Percentiles rank a stretch among this genome's conserved stretches.
Conservation (phyloP, 2,797 vertebrate species). For the Esox lucius region DNA sequence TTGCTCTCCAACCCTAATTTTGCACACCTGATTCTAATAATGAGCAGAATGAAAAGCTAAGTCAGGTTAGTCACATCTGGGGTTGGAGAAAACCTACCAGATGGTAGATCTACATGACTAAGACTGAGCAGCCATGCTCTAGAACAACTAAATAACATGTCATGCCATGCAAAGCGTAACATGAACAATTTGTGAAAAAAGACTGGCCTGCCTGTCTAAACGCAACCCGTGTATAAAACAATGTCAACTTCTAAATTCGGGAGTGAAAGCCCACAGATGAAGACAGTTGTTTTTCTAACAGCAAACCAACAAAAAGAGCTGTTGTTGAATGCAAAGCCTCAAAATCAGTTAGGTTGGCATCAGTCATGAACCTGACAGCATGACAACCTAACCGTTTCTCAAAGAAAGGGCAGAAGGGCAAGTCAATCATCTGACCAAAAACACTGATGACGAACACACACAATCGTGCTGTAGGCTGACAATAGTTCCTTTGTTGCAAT, state of each 20-base stretch:
- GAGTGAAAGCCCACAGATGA: conserved; percentile 36
- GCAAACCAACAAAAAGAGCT: conserved; percentile 15
- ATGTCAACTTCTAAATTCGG: not conserved
- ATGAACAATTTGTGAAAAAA: not conserved
- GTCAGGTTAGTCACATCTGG: no score
- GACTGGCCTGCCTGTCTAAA: not conserved
- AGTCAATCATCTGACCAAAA: conserved; percentile 47
- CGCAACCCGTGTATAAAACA: not conserved
- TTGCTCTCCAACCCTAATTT: no score
- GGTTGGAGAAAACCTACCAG: no score
- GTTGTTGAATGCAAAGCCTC: conserved; percentile 16
- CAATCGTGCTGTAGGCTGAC: not conserved
- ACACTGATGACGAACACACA: not conserved
- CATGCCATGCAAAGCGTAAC: no score
- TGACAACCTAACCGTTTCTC: no score
- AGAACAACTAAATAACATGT: not conserved
- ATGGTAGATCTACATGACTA: no score
- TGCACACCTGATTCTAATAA: no score
- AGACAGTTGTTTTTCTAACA: conserved; percentile 1
- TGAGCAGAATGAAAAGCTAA: no score
- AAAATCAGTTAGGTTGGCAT: not conserved
- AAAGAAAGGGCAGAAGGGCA: conserved; percentile 36
- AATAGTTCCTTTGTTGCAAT: not conserved
- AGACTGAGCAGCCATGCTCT: not conserved
- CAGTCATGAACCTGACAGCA: not conserved